These are phyloP conservation scores for Mythimna impura DNA, from an alignment of 2,888 invertebrate species.

Conservation along the genomic window DNA sequence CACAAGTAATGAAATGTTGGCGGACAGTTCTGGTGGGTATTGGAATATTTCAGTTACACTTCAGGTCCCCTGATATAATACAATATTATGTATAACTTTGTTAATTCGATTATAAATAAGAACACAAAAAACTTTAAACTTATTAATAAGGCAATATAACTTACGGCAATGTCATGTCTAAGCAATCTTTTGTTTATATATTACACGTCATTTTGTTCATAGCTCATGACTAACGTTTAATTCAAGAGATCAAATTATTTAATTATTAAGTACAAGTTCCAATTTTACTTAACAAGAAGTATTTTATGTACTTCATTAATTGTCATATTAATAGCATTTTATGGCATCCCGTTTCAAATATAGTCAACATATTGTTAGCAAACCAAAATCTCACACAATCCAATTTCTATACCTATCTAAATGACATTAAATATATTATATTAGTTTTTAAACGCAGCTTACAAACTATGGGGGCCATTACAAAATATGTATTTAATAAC, in stretches of 20 bases:
- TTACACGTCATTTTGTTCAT: conserved; percentile 35
- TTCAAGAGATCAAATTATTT: conserved; percentile 59
- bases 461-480: conserved; percentile 50
- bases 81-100: conserved; percentile 8
- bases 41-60: conserved; percentile 77
- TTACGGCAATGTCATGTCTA: conserved; percentile 49
- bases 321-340: conserved; percentile 50
- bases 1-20: conserved; percentile 31
- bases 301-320: conserved; percentile 24
- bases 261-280: conserved; percentile 52
- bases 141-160: conserved; percentile 43
- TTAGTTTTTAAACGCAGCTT: conserved; percentile 52
- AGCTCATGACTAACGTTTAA: conserved; percentile 43
- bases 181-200: conserved; percentile 12
- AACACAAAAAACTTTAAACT: conserved; percentile 49
- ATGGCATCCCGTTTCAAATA: conserved; percentile 56
- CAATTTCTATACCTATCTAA: conserved; percentile 56
- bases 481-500: conserved; percentile 56
- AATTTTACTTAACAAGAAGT: conserved; percentile 15
- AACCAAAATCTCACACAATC: conserved; percentile 51
- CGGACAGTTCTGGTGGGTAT: conserved; percentile 68
- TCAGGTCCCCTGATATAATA: conserved; percentile 74
- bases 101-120: conserved; percentile 45
- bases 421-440: conserved; percentile 49
- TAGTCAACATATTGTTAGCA: conserved; percentile 35